Evolutionary conservation across 2,888 invertebrate species (phyloP), one percentile per base, ranked within the genome.

Genomic region (Nasonovia ribisnigri): DNA sequence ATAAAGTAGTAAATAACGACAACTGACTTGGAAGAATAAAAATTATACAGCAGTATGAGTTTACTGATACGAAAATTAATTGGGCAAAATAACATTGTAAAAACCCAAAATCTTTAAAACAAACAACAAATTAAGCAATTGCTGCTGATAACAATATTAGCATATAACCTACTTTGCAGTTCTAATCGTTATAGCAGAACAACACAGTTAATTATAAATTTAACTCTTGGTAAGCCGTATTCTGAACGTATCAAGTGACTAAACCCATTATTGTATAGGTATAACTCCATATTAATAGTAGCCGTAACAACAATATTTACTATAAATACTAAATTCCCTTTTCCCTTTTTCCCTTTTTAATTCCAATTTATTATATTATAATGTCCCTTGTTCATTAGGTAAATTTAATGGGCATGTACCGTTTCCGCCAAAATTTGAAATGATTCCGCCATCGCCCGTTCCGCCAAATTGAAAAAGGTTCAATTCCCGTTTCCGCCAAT

Each of bases 1-100:
- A 87, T 67, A 57, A 60, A 91, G 91, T 84, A 46, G 86, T 92
- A 46, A 92, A 87, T 60, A 92, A 92, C 86, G 87, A 87, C 60
- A 60, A 67, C 67, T 29, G 48, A 67, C 67, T 67, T 67, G 36
- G 36, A 67, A 36, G 67, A 67, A 67, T 36, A 36, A 48, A 87
- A 43, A 92, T 91, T 86, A 60, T 86, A 92, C 46, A 84, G 54
- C n/a, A 20, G 29, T 11, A 54, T 26, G 20, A 84, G 42, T 91
- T 84, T 42, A 84, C 20, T 42, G 10, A 26, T 42, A 84, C 77
- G 24, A 84, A 29, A 77, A 90, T 13, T 48, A 90, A 84, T 51
- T 36, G 13, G 48, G 36, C 42, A 90, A 90, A 77, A 48, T 51
- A 13, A n/a, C 6, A 46, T 89, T 43, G 3, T 54, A 54, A 90